Conservation (phyloP, 2,888 invertebrate genomes). For the Petrophora chlorosata region DNA sequence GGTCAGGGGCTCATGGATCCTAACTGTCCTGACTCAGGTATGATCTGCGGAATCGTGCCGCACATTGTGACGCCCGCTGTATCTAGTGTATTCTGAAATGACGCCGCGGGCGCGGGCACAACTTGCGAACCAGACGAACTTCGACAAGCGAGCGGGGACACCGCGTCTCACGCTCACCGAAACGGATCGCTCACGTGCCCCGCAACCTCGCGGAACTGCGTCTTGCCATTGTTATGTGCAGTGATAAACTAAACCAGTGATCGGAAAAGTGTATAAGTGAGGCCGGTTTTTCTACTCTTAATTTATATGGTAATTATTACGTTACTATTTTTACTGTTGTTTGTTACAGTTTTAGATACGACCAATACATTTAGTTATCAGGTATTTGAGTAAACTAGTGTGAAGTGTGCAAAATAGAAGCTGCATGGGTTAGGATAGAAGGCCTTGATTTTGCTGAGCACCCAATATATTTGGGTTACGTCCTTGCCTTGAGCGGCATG, state of each 20-base stretch:
- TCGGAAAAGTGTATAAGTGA: slow-evolving; percentile 22
- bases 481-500: slow-evolving; percentile 75
- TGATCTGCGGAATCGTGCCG: slow-evolving; percentile 3
- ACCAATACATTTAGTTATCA: too few species aligned
- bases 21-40: background rate
- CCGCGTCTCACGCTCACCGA: slow-evolving; percentile 33
- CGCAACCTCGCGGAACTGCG: slow-evolving; percentile 33
- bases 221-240: slow-evolving; percentile 30
- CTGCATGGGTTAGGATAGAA: slow-evolving; percentile 30
- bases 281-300: slow-evolving; percentile 7
- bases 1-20: too few species aligned
- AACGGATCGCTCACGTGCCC: slow-evolving; percentile 23
- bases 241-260: slow-evolving; percentile 26
- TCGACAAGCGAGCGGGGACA: slow-evolving; percentile 42
- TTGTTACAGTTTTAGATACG: background rate
- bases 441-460: slow-evolving; percentile 73
- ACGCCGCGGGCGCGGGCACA: slow-evolving; percentile 29
- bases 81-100: slow-evolving; percentile 14
- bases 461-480: slow-evolving; percentile 69
- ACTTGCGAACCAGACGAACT: slow-evolving; percentile 38
- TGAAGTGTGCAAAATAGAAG: slow-evolving; percentile 4
- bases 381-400: background rate
- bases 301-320: slow-evolving; percentile 11
- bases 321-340: background rate
- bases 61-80: slow-evolving; percentile 5